Evolutionary conservation across 2,113 vertebrate species (phyloP).

Genomic region (Martes martes): DNA sequence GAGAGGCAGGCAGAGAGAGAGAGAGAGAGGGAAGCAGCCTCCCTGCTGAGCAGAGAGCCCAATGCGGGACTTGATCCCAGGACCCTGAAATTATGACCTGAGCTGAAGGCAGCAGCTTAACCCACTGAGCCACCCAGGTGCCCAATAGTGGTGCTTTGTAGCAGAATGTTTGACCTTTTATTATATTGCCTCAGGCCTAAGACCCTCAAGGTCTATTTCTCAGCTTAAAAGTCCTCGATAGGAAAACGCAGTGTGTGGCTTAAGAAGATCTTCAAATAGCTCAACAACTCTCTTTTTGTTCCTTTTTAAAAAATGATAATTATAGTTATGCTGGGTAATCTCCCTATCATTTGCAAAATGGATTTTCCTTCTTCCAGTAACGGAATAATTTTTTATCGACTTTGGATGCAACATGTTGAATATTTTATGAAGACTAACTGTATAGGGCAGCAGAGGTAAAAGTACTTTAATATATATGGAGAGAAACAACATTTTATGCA

Average conservation of each 20-base stretch:
- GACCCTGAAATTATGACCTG: no score
- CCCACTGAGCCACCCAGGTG: no score
- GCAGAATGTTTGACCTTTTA: conserved; percentile 86
- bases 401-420: conserved; percentile 76
- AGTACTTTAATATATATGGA: conserved; percentile 54
- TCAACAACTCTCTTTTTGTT: conserved; percentile 16
- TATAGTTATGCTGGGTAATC: conserved; percentile 73
- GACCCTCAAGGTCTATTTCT: conserved; percentile 89
- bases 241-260: conserved; percentile 72
- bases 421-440: conserved; percentile 82
- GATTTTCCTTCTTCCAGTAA: conserved; percentile 77
- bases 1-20: no score
- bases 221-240: conserved; percentile 88
- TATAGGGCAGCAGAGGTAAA: conserved; percentile 75
- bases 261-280: conserved; percentile 55
- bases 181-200: conserved; percentile 87
- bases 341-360: conserved; percentile 73
- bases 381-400: conserved; percentile 75
- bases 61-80: no score
- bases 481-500: conserved; percentile 70
- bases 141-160: conserved; percentile 88
- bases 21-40: no score
- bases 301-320: conserved; percentile 76
- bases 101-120: no score
- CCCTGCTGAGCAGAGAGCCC: no score